Base-by-base conservation (phyloP, 92 coral and sea anemone species). In the Isaurus tuberculatus region DNA sequence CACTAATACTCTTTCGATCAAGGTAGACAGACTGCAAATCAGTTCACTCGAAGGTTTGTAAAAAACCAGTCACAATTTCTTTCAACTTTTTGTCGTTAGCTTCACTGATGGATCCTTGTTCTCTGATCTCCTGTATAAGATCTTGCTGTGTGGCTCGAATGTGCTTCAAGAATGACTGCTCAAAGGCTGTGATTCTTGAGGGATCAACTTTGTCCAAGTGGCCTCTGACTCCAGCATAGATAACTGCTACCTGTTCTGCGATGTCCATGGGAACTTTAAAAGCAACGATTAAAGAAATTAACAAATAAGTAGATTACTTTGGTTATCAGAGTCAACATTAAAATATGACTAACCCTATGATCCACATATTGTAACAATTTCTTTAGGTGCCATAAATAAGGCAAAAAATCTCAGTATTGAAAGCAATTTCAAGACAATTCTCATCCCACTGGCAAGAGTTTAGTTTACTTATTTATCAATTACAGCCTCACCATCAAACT, bases 201-300 rank as follows among this genome's bases (percentile, higher is more conserved):
- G 99, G 99, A 61, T 97, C 99, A 16, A 94, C 81, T 79, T 97
- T 97, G 89, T 97, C 99, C 26, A 97, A 82, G 79, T 94, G 99
- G n/a, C 99, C 99, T 65, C 98, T 79, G 40, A 97, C 99, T 19
- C 99, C 99, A 44, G 99, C 99, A 73, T 97, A 97, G 73, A 97
- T 97, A 5, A 97, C 98, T 9, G 98, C 98, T 22, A 97, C 99
- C 86, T 97, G 99, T 75, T 94, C 98, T 22, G 98, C 98, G 44
- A 97, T 97, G 79, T 94, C 99, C 99, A 97, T 97, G 14, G 99
- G 99, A 61, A 90, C 99, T 97, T 44, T 34, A 63, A 25, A 36
- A 27, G 61, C 44, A 80, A 79, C 10, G 57, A 60, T 11, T 17
- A 37, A 37, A 22, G 43, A 33, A 15, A 22, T 2, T 25, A 19